Base-by-base conservation (phyloP, 2,888 invertebrate species). In the Tenthredo scrophulariae region DNA sequence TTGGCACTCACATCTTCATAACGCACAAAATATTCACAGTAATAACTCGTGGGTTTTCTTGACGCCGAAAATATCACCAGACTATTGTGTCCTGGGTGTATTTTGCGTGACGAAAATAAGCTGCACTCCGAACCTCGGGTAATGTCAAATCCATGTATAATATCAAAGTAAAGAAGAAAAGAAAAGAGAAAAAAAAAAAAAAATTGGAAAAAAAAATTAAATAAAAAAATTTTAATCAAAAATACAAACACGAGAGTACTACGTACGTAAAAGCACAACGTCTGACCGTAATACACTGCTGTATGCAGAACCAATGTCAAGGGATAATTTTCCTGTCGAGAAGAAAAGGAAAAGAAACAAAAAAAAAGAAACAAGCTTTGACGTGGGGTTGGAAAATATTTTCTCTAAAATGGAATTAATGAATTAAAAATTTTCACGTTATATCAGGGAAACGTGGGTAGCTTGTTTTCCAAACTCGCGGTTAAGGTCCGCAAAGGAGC, bases 21-120 rank as follows among this genome's bases (percentile, higher is more conserved):
- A 74, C 74, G 74, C 74, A 74, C 74, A 74, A 43, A 74, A 74
- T 74, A 74, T 74, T 74, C 74, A 74, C 74, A 74, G 40, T 10
- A 26, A 74, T 22, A 74, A 40, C 43, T 40, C 40, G 43, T 22
- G 22, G 74, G 10, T 74, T 74, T 33, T 15, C 5, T 7, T 18
- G 26, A 74, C 13, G 43, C 29, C n/a, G 43, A 22, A 22, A 29
- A 43, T 26, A 74, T 43, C 43, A 40, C 43, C 10, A 29, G 22
- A 4, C 74, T 26, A 26, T 74, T 70, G n/a, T 37, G n/a, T 40
- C 37, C 22, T 43, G 15, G 43, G n/a, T 18, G 40, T 74, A n/a
- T 43, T 22, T 22, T 72, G 3, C 43, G n/a, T 1, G 10, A 4
- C 2, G 5, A 22, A 74, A 10, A 9, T 9, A 15, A 26, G 3